Evolutionary conservation across 2,113 vertebrate species (phyloP).

Genomic region (Anarrhichthys ocellatus): DNA sequence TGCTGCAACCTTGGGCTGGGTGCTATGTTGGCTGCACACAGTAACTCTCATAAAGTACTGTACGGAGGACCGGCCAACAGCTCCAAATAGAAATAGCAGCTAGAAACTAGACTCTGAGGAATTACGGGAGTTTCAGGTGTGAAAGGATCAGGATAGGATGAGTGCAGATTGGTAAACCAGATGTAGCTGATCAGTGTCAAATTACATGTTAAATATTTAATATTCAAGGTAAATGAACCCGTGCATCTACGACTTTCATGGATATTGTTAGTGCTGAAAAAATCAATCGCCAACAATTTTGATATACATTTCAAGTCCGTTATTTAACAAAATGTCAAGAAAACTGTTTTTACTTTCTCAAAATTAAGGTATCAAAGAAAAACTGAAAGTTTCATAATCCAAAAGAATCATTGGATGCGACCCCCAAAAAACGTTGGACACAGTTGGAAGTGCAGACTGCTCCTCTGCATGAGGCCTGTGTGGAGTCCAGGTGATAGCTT

Average conservation of each 20-base stretch:
- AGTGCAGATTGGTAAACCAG: slow-evolving; percentile 16
- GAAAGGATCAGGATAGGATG: slow-evolving; percentile 1
- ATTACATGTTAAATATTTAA: neutral
- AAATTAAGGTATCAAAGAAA: neutral
- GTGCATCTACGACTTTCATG: too few species aligned
- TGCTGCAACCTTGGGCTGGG: neutral
- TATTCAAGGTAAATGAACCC: neutral
- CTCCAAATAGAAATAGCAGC: slow-evolving; percentile 51
- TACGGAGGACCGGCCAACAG: neutral
- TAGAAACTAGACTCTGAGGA: slow-evolving; percentile 28
- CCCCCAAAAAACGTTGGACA: neutral
- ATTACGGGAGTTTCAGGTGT: slow-evolving; percentile 16
- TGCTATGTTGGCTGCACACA: slow-evolving; percentile 28
- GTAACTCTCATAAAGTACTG: slow-evolving; percentile 11
- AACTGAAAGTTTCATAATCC: neutral
- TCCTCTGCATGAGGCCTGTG: neutral
- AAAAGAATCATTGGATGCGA: neutral
- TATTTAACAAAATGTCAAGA: neutral
- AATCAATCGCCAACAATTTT: neutral
- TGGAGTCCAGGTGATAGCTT: slow-evolving; percentile 57
- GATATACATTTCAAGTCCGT: neutral
- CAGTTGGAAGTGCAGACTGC: neutral
- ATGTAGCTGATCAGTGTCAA: slow-evolving; percentile 5
- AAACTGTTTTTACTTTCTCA: neutral
- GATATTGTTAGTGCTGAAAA: too few species aligned